Evolutionary conservation across 2,888 invertebrate genomes (phyloP), one percentile per base, ranked within the genome.

Genomic region (Chrysolina oricalcia): DNA sequence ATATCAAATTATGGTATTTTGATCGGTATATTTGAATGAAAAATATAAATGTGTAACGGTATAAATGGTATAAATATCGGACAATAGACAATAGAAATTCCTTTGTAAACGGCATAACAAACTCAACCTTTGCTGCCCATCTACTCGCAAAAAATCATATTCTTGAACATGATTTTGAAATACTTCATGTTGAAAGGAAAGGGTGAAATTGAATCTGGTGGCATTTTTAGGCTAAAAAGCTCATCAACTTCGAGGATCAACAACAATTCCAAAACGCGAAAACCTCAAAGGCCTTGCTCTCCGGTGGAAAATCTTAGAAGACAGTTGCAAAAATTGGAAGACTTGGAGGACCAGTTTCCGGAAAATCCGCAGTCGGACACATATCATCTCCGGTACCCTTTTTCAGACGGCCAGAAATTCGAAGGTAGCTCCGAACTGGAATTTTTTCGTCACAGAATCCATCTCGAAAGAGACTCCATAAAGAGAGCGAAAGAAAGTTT

Each of bases 391-490:
- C 91, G 95, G 63, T 96, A 96, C 87, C 96, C 96, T 1, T 96
- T 96, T 85, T 92, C 93, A 79, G 95, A 95, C 86, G 91, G 85
- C 6, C 87, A 88, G 77, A 88, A 87, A 76, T 88, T 88, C 77
- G 88, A 88, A 80, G 90, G 89, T 27, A 91, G 91, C 67, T 92
- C 95, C 21, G 96, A 96, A 84, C 87, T 96, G 70, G 96, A 96
- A 87, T 96, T 96, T 89, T 95, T 96, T 83, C 92, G 95, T 64
- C 95, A 96, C 85, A 92, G 96, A 69, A 95, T 96, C 66, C 92
- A 95, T 80, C 90, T 96, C 53, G 96, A 96, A 85, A 89, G 95
- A 8, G 96, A 96, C 84, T 95, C 95, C 21, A 94, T 96, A 86
- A 91, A 95, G n/a, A 90, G 95, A 2, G 95, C 95, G n/a, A 92